Percentiles rank a stretch among this genome's conserved stretches.
phyloP scores from a whole-genome alignment of 2,797 vertebrate species.

The Xenops minutus region DNA sequence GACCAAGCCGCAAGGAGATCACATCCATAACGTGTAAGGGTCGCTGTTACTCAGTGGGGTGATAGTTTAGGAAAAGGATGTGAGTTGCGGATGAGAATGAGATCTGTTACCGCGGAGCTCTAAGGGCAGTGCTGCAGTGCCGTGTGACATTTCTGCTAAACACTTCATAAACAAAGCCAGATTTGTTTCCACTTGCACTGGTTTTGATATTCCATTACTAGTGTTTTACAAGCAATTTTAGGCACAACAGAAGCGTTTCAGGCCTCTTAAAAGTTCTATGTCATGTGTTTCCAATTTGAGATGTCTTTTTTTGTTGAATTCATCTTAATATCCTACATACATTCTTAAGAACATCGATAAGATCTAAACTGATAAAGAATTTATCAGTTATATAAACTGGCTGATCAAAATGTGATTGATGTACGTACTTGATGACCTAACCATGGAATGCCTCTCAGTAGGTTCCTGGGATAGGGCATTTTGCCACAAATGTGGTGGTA shows the following conservation, averaged over 20 bases:
- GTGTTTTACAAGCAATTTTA: not conserved
- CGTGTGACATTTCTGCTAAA: fast-evolving
- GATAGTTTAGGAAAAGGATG: not conserved
- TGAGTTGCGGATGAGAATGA: not conserved
- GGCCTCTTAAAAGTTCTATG: not conserved
- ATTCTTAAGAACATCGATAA: not conserved
- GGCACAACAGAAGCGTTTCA: not conserved
- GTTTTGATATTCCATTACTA: fast-evolving
- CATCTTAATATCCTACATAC: fast-evolving
- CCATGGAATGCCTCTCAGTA: not conserved
- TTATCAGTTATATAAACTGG: not conserved
- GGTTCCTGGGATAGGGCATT: not conserved
- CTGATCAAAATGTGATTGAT: not conserved
- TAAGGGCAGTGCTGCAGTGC: fast-evolving
- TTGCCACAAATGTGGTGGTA: fast-evolving
- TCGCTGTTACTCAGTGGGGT: fast-evolving
- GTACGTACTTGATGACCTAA: not conserved
- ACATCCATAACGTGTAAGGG: fast-evolving
- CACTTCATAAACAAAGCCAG: fast-evolving
- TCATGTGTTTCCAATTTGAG: fast-evolving
- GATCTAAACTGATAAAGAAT: not conserved
- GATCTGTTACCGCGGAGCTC: not conserved
- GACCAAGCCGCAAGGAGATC: fast-evolving
- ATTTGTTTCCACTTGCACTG: fast-evolving
- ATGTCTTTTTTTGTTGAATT: not conserved